These are phyloP conservation scores for Notoglanidium macrostoma DNA, from an alignment of 2,797 vertebrate genomes.

Conservation along the genomic window DNA sequence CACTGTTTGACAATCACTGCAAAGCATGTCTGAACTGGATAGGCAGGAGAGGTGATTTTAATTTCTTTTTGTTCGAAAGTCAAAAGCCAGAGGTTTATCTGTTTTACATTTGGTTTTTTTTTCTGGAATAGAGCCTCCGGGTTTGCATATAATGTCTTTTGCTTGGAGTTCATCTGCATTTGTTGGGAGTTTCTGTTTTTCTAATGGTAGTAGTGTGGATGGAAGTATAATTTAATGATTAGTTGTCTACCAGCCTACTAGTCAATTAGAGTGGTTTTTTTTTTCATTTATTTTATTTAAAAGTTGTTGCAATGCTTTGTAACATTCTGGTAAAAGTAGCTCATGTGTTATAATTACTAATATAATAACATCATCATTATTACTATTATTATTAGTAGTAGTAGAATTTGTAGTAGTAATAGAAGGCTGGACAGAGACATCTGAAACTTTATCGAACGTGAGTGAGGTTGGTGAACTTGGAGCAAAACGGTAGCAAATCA, in stretches of 20 bases:
- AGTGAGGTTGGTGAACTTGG: background rate
- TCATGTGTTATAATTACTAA: background rate
- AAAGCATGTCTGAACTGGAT: constrained; percentile 64
- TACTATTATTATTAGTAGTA: background rate
- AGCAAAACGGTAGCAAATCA: background rate
- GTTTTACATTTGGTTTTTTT: background rate
- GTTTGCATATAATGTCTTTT: background rate
- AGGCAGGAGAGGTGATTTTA: constrained; percentile 41
- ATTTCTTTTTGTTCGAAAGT: constrained; percentile 2
- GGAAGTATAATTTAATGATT: background rate
- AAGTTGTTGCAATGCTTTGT: background rate
- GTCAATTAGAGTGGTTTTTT: background rate
- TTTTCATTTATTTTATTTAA: background rate
- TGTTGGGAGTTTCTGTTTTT: background rate
- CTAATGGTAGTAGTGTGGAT: background rate
- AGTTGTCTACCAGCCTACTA: background rate
- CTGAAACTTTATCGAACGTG: background rate
- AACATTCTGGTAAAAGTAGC: background rate
- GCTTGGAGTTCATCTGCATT: background rate
- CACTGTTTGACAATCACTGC: constrained; percentile 64
- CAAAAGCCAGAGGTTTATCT: background rate
- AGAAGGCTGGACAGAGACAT: background rate
- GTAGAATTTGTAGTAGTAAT: background rate
- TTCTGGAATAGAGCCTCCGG: background rate
- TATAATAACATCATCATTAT: background rate